Conservation (phyloP, 1,140 invertebrate genomes). For the Drosophila melanica region DNA sequence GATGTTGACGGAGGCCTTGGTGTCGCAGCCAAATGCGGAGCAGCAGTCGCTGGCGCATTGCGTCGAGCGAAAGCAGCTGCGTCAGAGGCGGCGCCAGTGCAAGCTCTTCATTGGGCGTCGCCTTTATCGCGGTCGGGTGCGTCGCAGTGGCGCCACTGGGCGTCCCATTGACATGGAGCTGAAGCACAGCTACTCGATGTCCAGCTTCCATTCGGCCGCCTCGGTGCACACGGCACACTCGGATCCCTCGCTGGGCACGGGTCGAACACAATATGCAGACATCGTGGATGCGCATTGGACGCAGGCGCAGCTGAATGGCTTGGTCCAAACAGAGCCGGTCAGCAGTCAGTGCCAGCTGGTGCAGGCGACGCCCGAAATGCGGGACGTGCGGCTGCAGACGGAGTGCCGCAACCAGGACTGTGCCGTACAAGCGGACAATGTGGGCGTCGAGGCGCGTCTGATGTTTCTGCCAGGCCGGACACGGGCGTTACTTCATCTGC, state of each 20-base stretch:
- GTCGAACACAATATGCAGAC: conserved; percentile 28
- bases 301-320: conserved; percentile 3
- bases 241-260: conserved; percentile 5
- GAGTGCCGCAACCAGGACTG: conserved; percentile 32
- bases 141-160: conserved; percentile 14
- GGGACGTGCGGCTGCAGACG: conserved; percentile 36
- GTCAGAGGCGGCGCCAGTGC: conserved; percentile 30
- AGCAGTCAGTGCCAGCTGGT: conserved; percentile 2
- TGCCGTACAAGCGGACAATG: conserved; percentile 50
- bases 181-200: conserved; percentile 24
- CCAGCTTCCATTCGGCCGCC: conserved; percentile 60
- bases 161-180: not conserved
- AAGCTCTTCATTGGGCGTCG: conserved; percentile 40
- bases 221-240: conserved; percentile 50
- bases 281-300: conserved; percentile 26
- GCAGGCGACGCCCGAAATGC: conserved; percentile 14
- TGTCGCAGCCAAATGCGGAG: not conserved
- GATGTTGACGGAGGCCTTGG: too few species aligned
- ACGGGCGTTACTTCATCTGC: conserved; percentile 44
- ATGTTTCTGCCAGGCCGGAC: conserved; percentile 51
- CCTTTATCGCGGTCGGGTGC: conserved; percentile 41
- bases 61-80: not conserved
- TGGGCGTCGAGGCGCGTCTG: conserved; percentile 58
- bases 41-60: too few species aligned
- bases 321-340: conserved; percentile 43